These are phyloP conservation scores for Dicrostonyx torquatus DNA, from an alignment of 2,797 vertebrate genomes.

Conservation along the genomic window DNA sequence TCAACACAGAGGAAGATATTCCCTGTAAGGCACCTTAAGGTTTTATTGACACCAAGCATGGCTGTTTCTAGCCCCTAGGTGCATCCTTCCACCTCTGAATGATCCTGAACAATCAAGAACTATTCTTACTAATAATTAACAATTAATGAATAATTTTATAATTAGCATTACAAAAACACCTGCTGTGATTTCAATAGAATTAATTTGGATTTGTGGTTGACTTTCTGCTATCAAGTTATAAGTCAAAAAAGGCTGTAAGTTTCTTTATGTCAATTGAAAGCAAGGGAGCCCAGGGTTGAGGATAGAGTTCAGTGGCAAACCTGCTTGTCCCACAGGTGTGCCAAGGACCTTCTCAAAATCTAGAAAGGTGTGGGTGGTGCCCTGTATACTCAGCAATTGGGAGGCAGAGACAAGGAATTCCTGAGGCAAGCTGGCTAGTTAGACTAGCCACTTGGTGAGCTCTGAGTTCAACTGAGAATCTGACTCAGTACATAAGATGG, in stretches of 20 bases:
- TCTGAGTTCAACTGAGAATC: not conserved
- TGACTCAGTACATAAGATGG: not conserved
- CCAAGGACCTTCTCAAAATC: not conserved
- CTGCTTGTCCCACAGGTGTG: not conserved
- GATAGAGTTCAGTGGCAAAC: not conserved
- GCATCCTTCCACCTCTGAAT: not conserved
- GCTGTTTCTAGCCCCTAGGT: not conserved
- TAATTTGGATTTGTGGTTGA: constrained; percentile 68
- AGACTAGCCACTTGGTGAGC: not conserved
- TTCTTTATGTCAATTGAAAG: constrained; percentile 71
- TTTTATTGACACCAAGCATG: not conserved
- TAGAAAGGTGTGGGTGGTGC: not conserved
- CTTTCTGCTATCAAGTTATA: not conserved
- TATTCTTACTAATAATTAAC: not conserved
- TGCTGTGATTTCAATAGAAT: constrained; percentile 66
- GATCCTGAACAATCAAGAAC: not conserved
- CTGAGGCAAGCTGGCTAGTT: not conserved
- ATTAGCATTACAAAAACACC: not conserved
- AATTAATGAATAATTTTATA: not conserved
- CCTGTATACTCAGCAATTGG: not conserved
- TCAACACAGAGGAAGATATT: not conserved
- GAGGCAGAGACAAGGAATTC: not conserved
- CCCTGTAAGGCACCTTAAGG: not conserved
- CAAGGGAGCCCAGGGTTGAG: not conserved
- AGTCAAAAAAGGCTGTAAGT: constrained; percentile 51